phyloP scores from a whole-genome alignment of 2,797 vertebrate species.

The Ctenopoma kingsleyae region DNA sequence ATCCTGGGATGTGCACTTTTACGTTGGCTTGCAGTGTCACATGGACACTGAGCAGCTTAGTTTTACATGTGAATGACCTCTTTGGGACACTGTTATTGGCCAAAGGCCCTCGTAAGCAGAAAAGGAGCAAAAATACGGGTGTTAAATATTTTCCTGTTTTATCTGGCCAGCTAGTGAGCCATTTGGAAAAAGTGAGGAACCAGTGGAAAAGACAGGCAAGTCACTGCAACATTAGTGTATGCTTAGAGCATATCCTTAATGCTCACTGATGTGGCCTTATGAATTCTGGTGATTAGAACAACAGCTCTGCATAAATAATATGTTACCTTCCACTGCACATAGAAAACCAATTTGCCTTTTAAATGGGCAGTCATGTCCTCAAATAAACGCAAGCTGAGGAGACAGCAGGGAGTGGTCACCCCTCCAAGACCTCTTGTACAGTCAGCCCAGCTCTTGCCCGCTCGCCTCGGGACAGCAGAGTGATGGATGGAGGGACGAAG shows the following conservation, averaged over 20 bases:
- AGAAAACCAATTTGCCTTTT: slow-evolving; percentile 49
- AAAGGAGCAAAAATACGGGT: slow-evolving; percentile 10
- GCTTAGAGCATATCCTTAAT: background rate
- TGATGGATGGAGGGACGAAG: slow-evolving; percentile 62
- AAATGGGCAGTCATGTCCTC: slow-evolving; percentile 49
- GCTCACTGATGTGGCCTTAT: slow-evolving; percentile 9
- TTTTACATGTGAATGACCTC: slow-evolving; percentile 35
- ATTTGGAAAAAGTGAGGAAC: slow-evolving; percentile 35
- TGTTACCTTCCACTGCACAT: slow-evolving; percentile 6
- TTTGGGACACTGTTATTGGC: slow-evolving; percentile 19
- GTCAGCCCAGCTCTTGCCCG: slow-evolving; percentile 57
- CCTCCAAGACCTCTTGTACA: slow-evolving; percentile 59
- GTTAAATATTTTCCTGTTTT: slow-evolving; percentile 44
- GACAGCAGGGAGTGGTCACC: slow-evolving; percentile 63
- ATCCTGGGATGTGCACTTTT: background rate
- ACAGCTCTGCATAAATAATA: slow-evolving; percentile 35
- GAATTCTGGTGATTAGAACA: slow-evolving; percentile 12
- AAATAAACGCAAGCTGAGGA: slow-evolving; percentile 45
- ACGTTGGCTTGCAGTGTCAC: background rate
- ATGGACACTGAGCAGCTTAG: slow-evolving; percentile 15
- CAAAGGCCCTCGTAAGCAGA: slow-evolving; percentile 20
- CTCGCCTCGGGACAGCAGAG: slow-evolving; percentile 60
- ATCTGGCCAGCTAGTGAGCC: slow-evolving; percentile 19
- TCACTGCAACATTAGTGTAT: slow-evolving; percentile 2
- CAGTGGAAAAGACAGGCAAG: slow-evolving; percentile 25